phyloP scores from a whole-genome alignment of 1,140 invertebrate genomes.

The Eciton burchellii region DNA sequence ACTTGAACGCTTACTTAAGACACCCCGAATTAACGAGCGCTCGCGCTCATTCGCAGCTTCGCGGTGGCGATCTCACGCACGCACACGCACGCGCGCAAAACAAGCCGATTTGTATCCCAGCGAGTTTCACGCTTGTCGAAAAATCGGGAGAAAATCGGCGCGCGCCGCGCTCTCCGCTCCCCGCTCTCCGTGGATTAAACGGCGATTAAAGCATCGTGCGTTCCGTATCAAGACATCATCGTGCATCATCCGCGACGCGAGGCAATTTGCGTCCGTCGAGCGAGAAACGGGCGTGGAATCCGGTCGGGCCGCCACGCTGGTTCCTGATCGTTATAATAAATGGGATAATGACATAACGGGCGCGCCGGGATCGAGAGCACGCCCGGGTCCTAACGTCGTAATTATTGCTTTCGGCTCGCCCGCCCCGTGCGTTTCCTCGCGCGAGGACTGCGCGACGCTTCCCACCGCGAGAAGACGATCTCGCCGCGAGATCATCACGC shows the following conservation, averaged over 20 bases:
- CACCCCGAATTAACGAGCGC: constrained; percentile 50
- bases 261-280: constrained; percentile 78
- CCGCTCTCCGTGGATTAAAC: constrained; percentile 70
- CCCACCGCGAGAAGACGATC: background rate
- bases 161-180: background rate
- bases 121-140: constrained; percentile 39
- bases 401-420: constrained; percentile 71
- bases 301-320: constrained; percentile 65
- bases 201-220: constrained; percentile 79
- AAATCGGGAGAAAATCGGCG: background rate
- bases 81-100: too few relatives aligned
- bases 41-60: constrained; percentile 46
- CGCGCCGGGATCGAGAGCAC: constrained; percentile 53
- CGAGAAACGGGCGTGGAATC: constrained; percentile 79
- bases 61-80: background rate
- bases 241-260: constrained; percentile 72
- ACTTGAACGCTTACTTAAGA: constrained; percentile 40
- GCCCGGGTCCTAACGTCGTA: constrained; percentile 73
- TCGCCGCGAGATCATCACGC: background rate
- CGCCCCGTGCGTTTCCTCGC: constrained; percentile 9
- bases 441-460: constrained; percentile 4
- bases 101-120: constrained; percentile 30
- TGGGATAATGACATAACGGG: constrained; percentile 80
- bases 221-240: constrained; percentile 82
- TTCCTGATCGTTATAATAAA: constrained; percentile 79